Evolutionary conservation across 1,140 invertebrate genomes (phyloP).

Genomic region (Drosophila pachea): DNA sequence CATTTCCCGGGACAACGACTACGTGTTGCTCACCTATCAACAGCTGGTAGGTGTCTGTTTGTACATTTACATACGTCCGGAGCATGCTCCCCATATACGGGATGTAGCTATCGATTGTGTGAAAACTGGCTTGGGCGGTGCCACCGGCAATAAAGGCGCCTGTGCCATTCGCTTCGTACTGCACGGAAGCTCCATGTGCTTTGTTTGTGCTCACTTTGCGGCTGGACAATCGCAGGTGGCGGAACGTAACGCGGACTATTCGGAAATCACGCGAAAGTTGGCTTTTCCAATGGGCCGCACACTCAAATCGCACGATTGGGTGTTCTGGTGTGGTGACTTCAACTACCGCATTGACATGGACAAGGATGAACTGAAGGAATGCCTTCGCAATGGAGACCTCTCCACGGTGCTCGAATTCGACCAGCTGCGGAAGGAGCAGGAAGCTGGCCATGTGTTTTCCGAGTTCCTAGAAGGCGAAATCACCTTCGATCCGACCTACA

Average conservation of each 20-base stretch:
- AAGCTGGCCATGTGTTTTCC: conserved; percentile 93
- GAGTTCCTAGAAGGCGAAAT: conserved; percentile 96
- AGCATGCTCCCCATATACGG: conserved; percentile 91
- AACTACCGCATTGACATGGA: conserved; percentile 98
- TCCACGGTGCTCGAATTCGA: conserved; percentile 90
- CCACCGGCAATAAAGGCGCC: conserved; percentile 98
- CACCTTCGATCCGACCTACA: conserved; percentile 97
- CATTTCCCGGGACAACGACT: conserved; percentile 90
- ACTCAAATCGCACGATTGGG: conserved; percentile 96
- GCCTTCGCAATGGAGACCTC: conserved; percentile 89
- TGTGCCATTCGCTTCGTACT: conserved; percentile 95
- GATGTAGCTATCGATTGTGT: conserved; percentile 97
- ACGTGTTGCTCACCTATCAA: conserved; percentile 95
- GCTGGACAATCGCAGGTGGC: conserved; percentile 95
- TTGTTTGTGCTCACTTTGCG: conserved; percentile 99
- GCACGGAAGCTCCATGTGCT: conserved; percentile 95
- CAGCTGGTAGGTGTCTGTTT: conserved; percentile 99
- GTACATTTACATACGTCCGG: conserved; percentile 94
- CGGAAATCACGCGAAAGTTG: conserved; percentile 95
- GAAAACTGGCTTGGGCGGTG: conserved; percentile 98
- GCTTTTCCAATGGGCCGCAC: conserved; percentile 95
- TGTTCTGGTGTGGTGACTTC: conserved; percentile 99
- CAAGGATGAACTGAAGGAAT: conserved; percentile 95
- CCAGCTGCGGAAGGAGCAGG: conserved; percentile 91
- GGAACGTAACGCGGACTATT: conserved; percentile 97